Conservation (phyloP, 2,113 vertebrate genomes). For the Mastomys coucha region DNA sequence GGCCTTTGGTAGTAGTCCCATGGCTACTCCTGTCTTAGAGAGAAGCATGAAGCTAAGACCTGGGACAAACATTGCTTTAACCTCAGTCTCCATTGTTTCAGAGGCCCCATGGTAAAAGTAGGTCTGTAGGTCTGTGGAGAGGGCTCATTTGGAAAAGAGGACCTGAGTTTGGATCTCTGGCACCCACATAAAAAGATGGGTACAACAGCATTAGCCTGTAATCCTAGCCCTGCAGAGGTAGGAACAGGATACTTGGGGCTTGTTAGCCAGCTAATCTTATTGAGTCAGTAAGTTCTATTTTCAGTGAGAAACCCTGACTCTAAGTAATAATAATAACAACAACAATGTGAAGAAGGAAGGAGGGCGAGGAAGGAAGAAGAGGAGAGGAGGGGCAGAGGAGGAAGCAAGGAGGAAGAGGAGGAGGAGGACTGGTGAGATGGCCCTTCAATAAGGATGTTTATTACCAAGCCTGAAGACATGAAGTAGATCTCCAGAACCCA, state of each 20-base stretch:
- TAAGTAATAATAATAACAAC: background rate
- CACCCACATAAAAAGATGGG: background rate
- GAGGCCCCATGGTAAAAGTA: background rate
- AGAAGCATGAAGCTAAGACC: background rate
- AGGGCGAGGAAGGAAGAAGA: no score
- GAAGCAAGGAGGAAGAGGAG: no score
- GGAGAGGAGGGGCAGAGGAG: no score
- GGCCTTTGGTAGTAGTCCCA: background rate
- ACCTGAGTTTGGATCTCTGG: background rate
- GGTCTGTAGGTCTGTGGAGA: no score
- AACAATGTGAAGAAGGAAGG: background rate
- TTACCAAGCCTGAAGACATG: background rate
- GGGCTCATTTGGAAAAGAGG: background rate
- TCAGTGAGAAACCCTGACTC: background rate
- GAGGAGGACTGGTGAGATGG: background rate
- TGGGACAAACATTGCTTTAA: fast-evolving
- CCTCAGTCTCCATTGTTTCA: background rate
- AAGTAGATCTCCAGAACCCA: background rate
- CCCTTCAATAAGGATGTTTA: background rate
- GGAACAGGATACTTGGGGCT: background rate
- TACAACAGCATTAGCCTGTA: background rate
- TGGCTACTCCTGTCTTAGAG: background rate
- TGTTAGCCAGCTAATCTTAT: background rate
- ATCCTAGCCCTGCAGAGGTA: background rate
- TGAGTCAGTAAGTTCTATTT: background rate